These are phyloP conservation scores for Cercocebus atys DNA, from an alignment of 2,113 vertebrate genomes.

Conservation along the genomic window DNA sequence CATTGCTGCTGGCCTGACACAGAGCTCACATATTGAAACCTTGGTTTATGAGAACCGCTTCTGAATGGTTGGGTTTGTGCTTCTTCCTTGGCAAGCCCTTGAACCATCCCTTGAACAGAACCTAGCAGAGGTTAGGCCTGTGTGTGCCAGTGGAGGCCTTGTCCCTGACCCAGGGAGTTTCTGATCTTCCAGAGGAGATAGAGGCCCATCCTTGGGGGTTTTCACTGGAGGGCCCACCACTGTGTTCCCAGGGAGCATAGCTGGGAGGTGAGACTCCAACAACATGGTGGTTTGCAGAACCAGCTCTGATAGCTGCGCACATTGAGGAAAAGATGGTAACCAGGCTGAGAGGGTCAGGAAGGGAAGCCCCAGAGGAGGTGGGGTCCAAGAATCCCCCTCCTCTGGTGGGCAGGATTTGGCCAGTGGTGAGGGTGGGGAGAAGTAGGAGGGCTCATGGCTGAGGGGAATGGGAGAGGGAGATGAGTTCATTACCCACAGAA, in stretches of 20 bases:
- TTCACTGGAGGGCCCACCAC: neutral
- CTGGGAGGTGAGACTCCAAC: neutral
- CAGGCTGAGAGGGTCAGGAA: neutral
- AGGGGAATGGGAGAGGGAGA: no score
- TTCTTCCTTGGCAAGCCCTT: neutral
- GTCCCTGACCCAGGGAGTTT: neutral
- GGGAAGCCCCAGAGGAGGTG: neutral
- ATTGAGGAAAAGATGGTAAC: neutral
- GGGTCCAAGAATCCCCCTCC: neutral
- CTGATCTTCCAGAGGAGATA: neutral
- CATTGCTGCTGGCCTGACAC: neutral
- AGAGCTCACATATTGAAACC: neutral
- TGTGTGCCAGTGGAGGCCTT: neutral
- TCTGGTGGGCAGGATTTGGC: neutral
- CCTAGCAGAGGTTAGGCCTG: neutral
- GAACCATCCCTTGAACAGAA: neutral
- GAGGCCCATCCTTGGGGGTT: neutral
- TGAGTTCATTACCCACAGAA: neutral
- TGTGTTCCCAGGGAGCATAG: neutral
- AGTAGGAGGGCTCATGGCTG: neutral
- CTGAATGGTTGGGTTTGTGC: neutral
- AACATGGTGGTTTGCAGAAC: neutral
- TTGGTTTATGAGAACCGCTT: neutral
- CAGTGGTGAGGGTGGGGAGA: neutral
- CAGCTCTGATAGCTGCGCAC: neutral